Evolutionary conservation across 2,797 vertebrate genomes (phyloP).

Genomic region (Odontamblyopus rebecca): DNA sequence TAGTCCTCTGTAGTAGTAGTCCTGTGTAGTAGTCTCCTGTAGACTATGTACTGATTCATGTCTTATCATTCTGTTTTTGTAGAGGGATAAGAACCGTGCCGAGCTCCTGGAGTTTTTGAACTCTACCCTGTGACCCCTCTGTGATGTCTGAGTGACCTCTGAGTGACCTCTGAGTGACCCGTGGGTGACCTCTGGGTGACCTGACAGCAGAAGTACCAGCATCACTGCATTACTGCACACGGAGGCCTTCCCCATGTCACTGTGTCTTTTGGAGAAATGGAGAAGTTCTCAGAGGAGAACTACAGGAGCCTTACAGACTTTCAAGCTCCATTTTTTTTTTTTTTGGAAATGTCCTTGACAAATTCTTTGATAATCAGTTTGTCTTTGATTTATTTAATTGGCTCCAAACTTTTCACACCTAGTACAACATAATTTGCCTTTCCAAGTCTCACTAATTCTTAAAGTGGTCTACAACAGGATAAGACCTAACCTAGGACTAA

Average conservation of each 20-base stretch:
- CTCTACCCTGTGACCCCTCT: conserved; percentile 79
- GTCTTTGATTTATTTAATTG: background rate
- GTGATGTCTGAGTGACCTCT: background rate
- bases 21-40: no score
- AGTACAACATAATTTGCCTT: no score
- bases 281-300: background rate
- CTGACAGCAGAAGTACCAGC: background rate
- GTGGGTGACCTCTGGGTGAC: background rate
- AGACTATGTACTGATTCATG: background rate
- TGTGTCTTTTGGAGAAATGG: background rate
- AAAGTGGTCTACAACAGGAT: no score
- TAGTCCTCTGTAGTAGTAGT: no score
- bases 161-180: background rate
- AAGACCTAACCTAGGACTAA: no score
- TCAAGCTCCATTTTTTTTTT: background rate
- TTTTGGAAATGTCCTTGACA: background rate
- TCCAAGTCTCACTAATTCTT: no score
- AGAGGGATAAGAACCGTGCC: conserved; percentile 88
- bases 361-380: background rate
- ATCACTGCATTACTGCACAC: background rate
- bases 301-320: background rate
- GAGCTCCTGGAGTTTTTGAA: conserved; percentile 90
- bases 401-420: background rate
- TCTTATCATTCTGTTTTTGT: background rate
- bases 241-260: background rate